Percentiles rank a stretch among this genome's conserved stretches.
Evolutionary conservation across 2,113 vertebrate genomes (phyloP).

Genomic region (Pygoscelis adeliae): DNA sequence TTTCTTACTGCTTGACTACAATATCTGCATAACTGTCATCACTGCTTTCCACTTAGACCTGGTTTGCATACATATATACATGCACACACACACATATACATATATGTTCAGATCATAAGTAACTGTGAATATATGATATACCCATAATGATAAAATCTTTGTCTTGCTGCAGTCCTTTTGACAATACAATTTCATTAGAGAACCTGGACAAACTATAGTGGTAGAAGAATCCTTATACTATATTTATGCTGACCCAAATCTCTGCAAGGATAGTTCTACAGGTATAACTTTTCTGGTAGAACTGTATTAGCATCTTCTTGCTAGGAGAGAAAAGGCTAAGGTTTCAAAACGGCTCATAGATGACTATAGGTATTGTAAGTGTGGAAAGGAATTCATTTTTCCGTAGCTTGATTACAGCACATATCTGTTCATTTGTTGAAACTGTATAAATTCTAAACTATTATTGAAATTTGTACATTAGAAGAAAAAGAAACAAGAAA

Average conservation of each 20-base stretch:
- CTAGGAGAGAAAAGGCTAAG: neutral
- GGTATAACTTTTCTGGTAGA: neutral
- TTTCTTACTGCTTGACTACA: neutral
- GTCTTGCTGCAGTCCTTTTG: neutral
- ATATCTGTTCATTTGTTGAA: neutral
- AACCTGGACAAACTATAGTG: neutral
- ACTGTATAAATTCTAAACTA: neutral
- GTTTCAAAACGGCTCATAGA: neutral
- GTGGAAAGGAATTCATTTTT: neutral
- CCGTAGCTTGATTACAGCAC: neutral
- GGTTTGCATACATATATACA: neutral
- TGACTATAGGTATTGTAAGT: neutral
- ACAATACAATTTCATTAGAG: neutral
- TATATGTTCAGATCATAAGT: neutral
- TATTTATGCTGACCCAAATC: neutral
- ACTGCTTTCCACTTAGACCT: neutral
- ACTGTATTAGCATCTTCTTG: neutral
- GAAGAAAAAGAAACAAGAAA: neutral
- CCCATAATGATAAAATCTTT: neutral
- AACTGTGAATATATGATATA: neutral
- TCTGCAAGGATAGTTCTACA: neutral
- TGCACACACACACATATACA: too few relatives aligned
- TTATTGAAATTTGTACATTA: neutral
- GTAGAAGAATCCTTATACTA: neutral
- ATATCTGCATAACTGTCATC: neutral